phyloP scores from a whole-genome alignment of 2,888 invertebrate genomes.

The Chrysolina haemoptera region DNA sequence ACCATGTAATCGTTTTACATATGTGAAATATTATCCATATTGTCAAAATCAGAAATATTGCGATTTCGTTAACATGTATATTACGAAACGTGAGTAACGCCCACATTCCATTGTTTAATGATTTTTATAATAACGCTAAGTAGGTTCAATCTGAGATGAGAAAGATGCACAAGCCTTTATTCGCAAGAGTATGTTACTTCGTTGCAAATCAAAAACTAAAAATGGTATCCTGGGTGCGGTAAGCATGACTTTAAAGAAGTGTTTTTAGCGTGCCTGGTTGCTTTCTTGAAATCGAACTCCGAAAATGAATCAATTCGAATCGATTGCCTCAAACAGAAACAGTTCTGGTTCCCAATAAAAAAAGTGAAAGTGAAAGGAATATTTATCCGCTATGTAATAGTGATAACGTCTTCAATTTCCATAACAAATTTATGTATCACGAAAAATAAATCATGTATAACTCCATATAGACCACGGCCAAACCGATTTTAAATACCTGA shows the following conservation, averaged over 20 bases:
- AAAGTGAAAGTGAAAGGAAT: too few relatives aligned
- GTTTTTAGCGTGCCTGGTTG: not conserved
- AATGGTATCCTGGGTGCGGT: not conserved
- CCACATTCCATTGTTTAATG: not conserved
- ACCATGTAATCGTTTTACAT: not conserved
- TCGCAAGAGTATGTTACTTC: constrained; percentile 1
- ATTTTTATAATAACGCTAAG: constrained; percentile 16
- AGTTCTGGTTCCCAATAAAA: too few relatives aligned
- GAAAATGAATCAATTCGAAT: not conserved
- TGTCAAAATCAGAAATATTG: constrained; percentile 14
- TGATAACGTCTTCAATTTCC: too few relatives aligned
- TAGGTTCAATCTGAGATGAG: constrained; percentile 10
- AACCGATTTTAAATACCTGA: too few relatives aligned
- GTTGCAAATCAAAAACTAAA: not conserved
- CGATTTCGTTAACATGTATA: constrained; percentile 12
- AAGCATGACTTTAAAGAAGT: not conserved
- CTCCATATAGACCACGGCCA: too few relatives aligned
- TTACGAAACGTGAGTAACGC: constrained; percentile 8
- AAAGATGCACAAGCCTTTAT: constrained; percentile 6
- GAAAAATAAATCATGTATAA: too few relatives aligned
- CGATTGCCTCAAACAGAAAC: too few relatives aligned
- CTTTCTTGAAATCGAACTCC: not conserved
- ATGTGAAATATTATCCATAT: constrained; percentile 10
- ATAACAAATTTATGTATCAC: too few relatives aligned
- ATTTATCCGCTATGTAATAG: too few relatives aligned